Evolutionary conservation across 2,888 invertebrate genomes (phyloP).

Genomic region (Aporophyla nigra): DNA sequence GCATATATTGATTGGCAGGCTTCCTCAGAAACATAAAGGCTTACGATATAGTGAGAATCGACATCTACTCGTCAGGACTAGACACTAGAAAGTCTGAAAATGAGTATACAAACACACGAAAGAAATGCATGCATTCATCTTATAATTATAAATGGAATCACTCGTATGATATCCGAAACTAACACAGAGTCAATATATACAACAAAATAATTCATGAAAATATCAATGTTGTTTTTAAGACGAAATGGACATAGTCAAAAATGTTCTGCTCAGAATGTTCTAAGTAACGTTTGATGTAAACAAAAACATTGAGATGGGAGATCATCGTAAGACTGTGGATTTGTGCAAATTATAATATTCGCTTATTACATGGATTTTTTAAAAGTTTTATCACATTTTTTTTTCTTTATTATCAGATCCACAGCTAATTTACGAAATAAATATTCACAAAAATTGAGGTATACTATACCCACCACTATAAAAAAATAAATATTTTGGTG

Average conservation of each 20-base stretch:
- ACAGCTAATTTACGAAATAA: constrained; percentile 71
- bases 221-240: constrained; percentile 58
- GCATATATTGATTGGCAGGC: constrained; percentile 81
- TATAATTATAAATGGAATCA: constrained; percentile 90
- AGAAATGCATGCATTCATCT: constrained; percentile 90
- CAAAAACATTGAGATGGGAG: constrained; percentile 68
- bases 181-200: constrained; percentile 86
- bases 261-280: constrained; percentile 60
- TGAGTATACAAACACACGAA: constrained; percentile 89
- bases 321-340: constrained; percentile 70
- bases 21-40: constrained; percentile 82
- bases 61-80: constrained; percentile 88
- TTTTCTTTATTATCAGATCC: constrained; percentile 71
- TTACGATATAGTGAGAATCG: constrained; percentile 88
- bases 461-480: constrained; percentile 77
- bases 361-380: constrained; percentile 49
- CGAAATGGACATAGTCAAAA: constrained; percentile 58
- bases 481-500: constrained; percentile 88
- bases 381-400: constrained; percentile 72
- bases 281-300: constrained; percentile 53
- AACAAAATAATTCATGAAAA: constrained; percentile 72
- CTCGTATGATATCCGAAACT: constrained; percentile 85
- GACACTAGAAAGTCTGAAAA: constrained; percentile 88
- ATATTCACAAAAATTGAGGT: constrained; percentile 74
- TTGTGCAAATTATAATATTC: constrained; percentile 50